phyloP scores from a whole-genome alignment of 2,113 vertebrate species.

The Calyptommatus sinebrachiatus region DNA sequence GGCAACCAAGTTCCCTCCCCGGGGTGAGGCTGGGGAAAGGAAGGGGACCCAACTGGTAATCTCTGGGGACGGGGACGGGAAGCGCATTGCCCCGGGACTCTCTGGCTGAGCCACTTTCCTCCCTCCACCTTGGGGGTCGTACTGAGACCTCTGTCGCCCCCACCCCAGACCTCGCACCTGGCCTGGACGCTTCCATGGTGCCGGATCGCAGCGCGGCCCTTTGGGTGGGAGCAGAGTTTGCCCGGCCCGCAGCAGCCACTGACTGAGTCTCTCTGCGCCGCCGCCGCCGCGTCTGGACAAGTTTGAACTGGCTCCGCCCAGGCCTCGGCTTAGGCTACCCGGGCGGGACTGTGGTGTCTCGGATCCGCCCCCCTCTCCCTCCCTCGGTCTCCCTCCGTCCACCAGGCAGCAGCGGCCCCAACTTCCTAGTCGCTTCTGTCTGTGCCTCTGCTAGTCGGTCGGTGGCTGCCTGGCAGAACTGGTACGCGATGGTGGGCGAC shows the following conservation, averaged over 20 bases:
- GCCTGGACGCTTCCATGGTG: conserved; percentile 24
- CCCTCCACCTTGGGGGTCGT: background rate
- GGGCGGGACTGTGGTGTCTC: conserved; percentile 5
- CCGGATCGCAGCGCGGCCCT: background rate
- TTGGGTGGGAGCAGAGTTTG: background rate
- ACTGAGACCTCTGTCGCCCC: background rate
- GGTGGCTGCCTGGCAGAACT: background rate
- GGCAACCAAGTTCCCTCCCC: too few species aligned
- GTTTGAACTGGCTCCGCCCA: conserved; percentile 17
- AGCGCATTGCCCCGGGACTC: background rate
- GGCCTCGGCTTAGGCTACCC: background rate
- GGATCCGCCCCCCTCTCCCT: background rate
- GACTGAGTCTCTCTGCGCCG: too few species aligned
- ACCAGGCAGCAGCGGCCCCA: background rate
- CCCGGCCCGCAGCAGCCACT: background rate
- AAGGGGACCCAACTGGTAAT: too few species aligned
- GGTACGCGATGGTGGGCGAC: too few species aligned
- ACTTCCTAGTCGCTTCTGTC: background rate
- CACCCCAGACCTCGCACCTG: background rate
- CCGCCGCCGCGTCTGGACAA: conserved; percentile 8
- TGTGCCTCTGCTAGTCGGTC: background rate
- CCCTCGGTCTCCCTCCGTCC: background rate
- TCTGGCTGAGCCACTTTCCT: background rate
- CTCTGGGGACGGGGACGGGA: too few species aligned
- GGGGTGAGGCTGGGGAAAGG: too few species aligned